These are phyloP conservation scores for Ectemnius lituratus DNA, from an alignment of 2,888 invertebrate species.

Conservation along the genomic window DNA sequence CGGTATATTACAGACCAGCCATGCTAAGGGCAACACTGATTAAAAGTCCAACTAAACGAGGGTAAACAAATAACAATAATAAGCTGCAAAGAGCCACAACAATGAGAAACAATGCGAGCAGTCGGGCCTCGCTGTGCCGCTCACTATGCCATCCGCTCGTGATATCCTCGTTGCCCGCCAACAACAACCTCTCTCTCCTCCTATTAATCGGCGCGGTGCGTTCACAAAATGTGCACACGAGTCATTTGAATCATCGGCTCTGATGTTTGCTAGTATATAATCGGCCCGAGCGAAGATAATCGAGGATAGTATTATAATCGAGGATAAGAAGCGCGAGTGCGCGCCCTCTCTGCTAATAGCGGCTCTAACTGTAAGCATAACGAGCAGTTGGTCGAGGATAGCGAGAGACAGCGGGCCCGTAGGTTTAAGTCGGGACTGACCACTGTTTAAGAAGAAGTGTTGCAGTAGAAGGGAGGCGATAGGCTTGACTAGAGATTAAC, in stretches of 20 bases:
- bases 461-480: conserved; percentile 78
- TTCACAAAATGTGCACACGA: background rate
- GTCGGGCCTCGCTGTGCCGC: conserved; percentile 68
- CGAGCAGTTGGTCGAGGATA: conserved; percentile 62
- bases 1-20: conserved; percentile 71
- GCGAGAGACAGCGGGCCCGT: conserved; percentile 71
- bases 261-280: background rate
- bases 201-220: background rate
- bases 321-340: too few species aligned
- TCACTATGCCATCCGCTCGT: conserved; percentile 69
- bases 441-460: conserved; percentile 78
- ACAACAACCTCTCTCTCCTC: conserved; percentile 1
- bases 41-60: conserved; percentile 66
- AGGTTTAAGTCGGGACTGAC: conserved; percentile 78
- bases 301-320: too few species aligned
- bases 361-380: conserved; percentile 10
- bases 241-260: background rate
- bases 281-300: too few species aligned
- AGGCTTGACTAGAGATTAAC: conserved; percentile 91
- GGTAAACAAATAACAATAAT: conserved; percentile 72
- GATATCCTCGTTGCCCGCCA: conserved; percentile 5
- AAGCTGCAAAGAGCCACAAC: conserved; percentile 78
- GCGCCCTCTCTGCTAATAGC: conserved; percentile 19
- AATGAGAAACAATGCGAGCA: conserved; percentile 78
- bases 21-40: conserved; percentile 77